These are phyloP conservation scores for Nymphalis io DNA, from an alignment of 1,140 invertebrate species.

Conservation along the genomic window DNA sequence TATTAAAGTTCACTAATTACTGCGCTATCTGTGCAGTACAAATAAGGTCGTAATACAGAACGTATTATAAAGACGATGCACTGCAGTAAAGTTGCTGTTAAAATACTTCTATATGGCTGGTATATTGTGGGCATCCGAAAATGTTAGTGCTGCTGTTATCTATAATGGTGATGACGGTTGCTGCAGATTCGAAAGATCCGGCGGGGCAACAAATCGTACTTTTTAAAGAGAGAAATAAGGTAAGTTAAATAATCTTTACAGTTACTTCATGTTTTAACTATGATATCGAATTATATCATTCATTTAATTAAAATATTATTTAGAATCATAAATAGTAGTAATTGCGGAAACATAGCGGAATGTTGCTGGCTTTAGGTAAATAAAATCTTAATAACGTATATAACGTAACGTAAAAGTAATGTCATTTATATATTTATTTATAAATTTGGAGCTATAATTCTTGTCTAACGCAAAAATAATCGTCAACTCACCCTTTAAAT, in stretches of 20 bases:
- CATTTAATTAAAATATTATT: neutral
- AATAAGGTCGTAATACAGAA: slow-evolving; percentile 42
- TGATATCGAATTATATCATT: neutral
- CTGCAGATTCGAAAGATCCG: slow-evolving; percentile 43
- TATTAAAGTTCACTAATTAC: slow-evolving; percentile 37
- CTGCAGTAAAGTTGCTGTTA: slow-evolving; percentile 33
- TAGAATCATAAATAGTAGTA: too few relatives aligned
- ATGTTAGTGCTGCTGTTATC: slow-evolving; percentile 30
- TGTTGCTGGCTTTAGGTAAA: too few relatives aligned
- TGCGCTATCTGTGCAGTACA: slow-evolving; percentile 31
- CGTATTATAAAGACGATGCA: slow-evolving; percentile 47
- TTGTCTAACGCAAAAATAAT: too few relatives aligned
- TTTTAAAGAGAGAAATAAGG: slow-evolving; percentile 53
- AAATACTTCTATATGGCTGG: slow-evolving; percentile 29
- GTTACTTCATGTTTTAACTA: neutral
- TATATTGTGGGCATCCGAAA: neutral
- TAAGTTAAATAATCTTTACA: slow-evolving; percentile 66
- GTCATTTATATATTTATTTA: too few relatives aligned
- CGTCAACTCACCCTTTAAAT: too few relatives aligned
- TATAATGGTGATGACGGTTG: slow-evolving; percentile 21
- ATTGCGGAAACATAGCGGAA: too few relatives aligned
- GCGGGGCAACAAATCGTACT: slow-evolving; percentile 49
- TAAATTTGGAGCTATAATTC: too few relatives aligned
- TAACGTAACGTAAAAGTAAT: too few relatives aligned
- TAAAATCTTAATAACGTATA: too few relatives aligned